Base-by-base conservation (phyloP, 2,797 vertebrate species). In the Uromys caudimaculatus region DNA sequence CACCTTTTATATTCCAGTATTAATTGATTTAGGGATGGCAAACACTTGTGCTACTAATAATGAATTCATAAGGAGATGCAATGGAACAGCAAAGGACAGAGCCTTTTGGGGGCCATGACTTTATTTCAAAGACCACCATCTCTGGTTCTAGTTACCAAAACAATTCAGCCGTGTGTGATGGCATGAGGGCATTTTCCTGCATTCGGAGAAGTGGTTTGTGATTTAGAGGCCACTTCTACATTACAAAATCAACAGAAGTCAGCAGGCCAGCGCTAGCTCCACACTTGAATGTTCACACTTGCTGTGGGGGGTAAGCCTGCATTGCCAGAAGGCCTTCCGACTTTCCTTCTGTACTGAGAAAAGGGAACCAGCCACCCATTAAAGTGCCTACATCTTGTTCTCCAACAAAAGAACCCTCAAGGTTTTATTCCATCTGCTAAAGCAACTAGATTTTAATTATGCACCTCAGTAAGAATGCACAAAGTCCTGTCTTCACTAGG, bases 31-130 rank as follows among this genome's bases (percentile, higher is more conserved):
- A 76, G 32, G 38, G 79, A 62, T 3, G 54, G 64, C 83, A 73
- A 91, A 0, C 73, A 79, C 7, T 86, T 81, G 6, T 13, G 0
- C 47, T 96, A 60, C 84, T 58, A 54, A 67, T 95, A 95, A 56
- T 95, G 47, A 97, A 83, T 93, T 93, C 60, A 75, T 54, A 44
- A 86, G 60, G 17, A 76, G 83, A 90, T 62, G 24, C 14, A 91
- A 88, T 94, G 41, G 52, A 14, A 69, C 67, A 23, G 44, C 69
- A 86, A 75, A 90, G 83, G 56, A 52, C 27, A 81, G 85, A 47
- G 44, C 76, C 73, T 84, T 76, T 93, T 27, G 41, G 88, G 64
- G 75, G 10, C 62, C 75, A 24, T 32, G 58, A 89, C 83, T 95
- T 86, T 85, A 94, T 87, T 73, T 41, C 50, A 41, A 56, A 56